Evolutionary conservation across 2,113 vertebrate genomes (phyloP).

Genomic region (Caranx ignobilis): DNA sequence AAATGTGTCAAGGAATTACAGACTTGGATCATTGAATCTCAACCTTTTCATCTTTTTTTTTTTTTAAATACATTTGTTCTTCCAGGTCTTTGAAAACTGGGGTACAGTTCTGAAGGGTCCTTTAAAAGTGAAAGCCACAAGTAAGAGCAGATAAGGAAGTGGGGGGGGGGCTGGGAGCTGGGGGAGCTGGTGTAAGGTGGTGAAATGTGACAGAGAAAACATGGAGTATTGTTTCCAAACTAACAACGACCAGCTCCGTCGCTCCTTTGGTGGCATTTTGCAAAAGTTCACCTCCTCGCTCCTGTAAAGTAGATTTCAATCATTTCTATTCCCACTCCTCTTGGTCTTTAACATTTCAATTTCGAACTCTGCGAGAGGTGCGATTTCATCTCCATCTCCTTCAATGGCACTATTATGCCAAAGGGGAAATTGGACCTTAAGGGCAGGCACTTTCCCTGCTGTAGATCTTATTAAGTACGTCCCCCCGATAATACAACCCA

Average conservation of each 20-base stretch:
- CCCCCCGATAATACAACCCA: slow-evolving; percentile 66
- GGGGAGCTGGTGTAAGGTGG: not conserved
- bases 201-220: not conserved
- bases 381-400: slow-evolving; percentile 59
- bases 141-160: slow-evolving; percentile 1
- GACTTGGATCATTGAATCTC: slow-evolving; percentile 60
- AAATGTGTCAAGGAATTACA: slow-evolving; percentile 81
- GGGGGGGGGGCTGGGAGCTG: not conserved
- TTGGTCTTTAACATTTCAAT: slow-evolving; percentile 72
- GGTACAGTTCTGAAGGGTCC: slow-evolving; percentile 20
- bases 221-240: not conserved
- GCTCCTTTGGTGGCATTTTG: not conserved
- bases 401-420: slow-evolving; percentile 66
- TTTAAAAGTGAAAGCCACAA: slow-evolving; percentile 36
- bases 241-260: not conserved
- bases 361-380: slow-evolving; percentile 60
- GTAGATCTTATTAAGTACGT: slow-evolving; percentile 73
- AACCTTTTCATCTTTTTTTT: slow-evolving; percentile 66
- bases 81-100: slow-evolving; percentile 55
- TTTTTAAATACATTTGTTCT: slow-evolving; percentile 64
- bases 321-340: slow-evolving; percentile 44
- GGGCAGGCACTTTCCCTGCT: slow-evolving; percentile 67
- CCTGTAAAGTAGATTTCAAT: slow-evolving; percentile 33
- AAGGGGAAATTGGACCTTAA: slow-evolving; percentile 71
- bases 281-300: not conserved